Percentiles rank a stretch among this genome's conserved stretches.
Conservation (phyloP, 2,888 invertebrate genomes). For the Cistogaster globosa region DNA sequence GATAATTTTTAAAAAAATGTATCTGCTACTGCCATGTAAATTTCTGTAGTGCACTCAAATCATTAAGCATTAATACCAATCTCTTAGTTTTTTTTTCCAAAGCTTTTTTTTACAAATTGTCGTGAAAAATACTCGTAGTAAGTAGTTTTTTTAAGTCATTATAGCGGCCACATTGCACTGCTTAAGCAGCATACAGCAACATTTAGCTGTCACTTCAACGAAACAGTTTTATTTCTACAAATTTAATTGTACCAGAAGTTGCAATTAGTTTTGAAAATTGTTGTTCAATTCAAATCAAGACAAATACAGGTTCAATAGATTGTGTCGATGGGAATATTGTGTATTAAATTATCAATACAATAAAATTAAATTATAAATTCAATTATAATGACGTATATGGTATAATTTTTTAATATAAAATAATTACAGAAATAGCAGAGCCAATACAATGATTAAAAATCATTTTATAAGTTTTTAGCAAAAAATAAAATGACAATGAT, state of each 20-base stretch:
- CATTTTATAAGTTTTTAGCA: not conserved
- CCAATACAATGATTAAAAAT: constrained; percentile 13
- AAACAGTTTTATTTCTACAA: constrained; percentile 56
- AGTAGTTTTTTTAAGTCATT: constrained; percentile 36
- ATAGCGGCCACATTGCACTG: constrained; percentile 55
- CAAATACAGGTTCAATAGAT: constrained; percentile 7
- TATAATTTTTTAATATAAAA: constrained; percentile 55
- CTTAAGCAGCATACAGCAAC: constrained; percentile 64
- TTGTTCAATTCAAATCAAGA: constrained; percentile 14
- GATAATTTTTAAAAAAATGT: too few relatives aligned
- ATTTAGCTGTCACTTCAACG: constrained; percentile 61
- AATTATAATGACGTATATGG: constrained; percentile 51
- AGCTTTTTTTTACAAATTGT: constrained; percentile 54
- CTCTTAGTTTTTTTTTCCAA: constrained; percentile 12
- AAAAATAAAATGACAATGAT: too few relatives aligned
- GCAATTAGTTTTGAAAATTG: constrained; percentile 62
- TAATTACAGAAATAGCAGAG: not conserved
- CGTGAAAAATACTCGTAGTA: constrained; percentile 59
- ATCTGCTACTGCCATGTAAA: not conserved
- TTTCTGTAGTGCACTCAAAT: constrained; percentile 33
- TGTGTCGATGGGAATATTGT: constrained; percentile 27
- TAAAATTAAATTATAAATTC: constrained; percentile 26
- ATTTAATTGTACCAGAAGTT: constrained; percentile 43
- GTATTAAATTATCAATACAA: constrained; percentile 42
- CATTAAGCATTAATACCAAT: constrained; percentile 48